Evolutionary conservation across 1,140 invertebrate species (phyloP), one percentile per base, ranked within the genome.

Genomic region (Mactra quadrangularis): DNA sequence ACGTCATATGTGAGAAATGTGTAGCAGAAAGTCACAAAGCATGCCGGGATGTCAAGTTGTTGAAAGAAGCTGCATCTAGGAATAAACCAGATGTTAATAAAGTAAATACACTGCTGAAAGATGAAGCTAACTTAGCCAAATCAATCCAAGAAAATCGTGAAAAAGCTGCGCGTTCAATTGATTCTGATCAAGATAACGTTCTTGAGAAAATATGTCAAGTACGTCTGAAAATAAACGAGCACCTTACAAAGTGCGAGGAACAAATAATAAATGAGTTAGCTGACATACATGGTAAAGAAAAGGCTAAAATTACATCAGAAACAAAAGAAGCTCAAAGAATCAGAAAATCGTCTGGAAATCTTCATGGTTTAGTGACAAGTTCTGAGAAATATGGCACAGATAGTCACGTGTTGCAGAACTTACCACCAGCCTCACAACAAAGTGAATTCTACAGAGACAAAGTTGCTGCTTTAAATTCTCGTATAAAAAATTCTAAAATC

Each of bases 251-350:
- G 66, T 82, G 70, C 50, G 79, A 82, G 35, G 33, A 27, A 3
- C 59, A 82, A 45, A 74, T 74, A 13, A 82, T 82, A 6, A 29
- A 22, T 1, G 59, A 82, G 38, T 33, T 82, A 17, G 31, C 41
- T 19, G 66, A 66, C 22, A 33, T 74, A 3, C 70, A 74, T 41
- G 38, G 41, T 1, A 82, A 75, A 66, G 70, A 74, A 31, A 82
- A 75, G 41, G 33, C 55, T 11, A 52, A 31, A 1, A 64, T 82
- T 38, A 59, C 50, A 15, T 1, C 41, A 3, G 79, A 82, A 55
- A 74, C 55, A 22, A 82, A 82, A 75, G 79, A 82, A 50, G 79
- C 79, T n/a, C 79, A 82, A 27, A 35, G 79, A 6, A 74, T 75
- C 25, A 53, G 47, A 55, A 82, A 74, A 55, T 62, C 79, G 9